phyloP scores from a whole-genome alignment of 2,888 invertebrate species.

The Amphiduros pacificus region DNA sequence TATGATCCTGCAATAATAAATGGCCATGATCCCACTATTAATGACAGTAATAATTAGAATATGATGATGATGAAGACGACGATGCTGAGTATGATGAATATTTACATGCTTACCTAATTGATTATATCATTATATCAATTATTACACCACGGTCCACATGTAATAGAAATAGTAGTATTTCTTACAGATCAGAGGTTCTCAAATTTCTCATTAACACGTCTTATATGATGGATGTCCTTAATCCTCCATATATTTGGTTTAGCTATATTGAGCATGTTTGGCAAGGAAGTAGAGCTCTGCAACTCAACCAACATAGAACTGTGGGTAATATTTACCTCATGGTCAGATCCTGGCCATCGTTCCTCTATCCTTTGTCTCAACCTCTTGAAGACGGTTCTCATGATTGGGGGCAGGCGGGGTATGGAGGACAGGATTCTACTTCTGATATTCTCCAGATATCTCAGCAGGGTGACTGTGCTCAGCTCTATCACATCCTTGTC shows the following conservation, averaged over 20 bases:
- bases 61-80: too few species aligned
- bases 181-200: too few species aligned
- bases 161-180: too few species aligned
- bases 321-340: conserved; percentile 36
- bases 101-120: background rate
- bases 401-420: conserved; percentile 32
- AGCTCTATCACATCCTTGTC: conserved; percentile 29
- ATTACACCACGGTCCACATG: too few species aligned
- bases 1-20: conserved; percentile 29
- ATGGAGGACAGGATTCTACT: conserved; percentile 34
- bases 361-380: conserved; percentile 33
- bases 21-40: background rate
- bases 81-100: too few species aligned
- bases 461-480: conserved; percentile 31
- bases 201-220: too few species aligned
- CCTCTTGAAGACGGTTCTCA: conserved; percentile 37
- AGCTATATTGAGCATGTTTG: too few species aligned
- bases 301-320: too few species aligned
- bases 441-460: conserved; percentile 34
- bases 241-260: too few species aligned
- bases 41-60: too few species aligned
- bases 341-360: conserved; percentile 35
- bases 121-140: background rate
- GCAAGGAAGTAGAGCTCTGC: too few species aligned
- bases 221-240: too few species aligned